Percentiles rank a stretch among this genome's conserved stretches.
These are phyloP conservation scores for Dastarcus helophoroides DNA, from an alignment of 2,888 invertebrate genomes.

Conservation along the genomic window DNA sequence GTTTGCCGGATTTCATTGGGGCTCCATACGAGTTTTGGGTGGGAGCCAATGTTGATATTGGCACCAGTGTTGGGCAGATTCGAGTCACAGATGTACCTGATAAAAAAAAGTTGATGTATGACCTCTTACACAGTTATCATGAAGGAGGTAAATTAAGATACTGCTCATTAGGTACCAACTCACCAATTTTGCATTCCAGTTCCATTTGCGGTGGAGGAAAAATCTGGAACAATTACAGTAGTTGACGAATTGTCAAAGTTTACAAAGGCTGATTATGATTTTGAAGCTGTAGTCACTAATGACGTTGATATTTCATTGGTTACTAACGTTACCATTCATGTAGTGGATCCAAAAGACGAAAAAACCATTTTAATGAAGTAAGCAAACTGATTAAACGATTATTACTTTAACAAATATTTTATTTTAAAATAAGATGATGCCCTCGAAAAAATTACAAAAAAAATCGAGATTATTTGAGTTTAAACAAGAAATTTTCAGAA, in stretches of 20 bases:
- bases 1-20: conserved; percentile 67
- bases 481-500: no score
- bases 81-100: conserved; percentile 61
- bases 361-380: conserved; percentile 54
- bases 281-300: conserved; percentile 68
- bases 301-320: conserved; percentile 54
- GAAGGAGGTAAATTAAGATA: conserved; percentile 53
- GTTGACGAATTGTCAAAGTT: conserved; percentile 63
- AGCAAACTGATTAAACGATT: conserved; percentile 24
- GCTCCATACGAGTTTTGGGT: conserved; percentile 87
- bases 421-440: background rate
- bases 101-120: conserved; percentile 56
- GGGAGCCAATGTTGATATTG: conserved; percentile 71
- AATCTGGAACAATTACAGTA: conserved; percentile 77
- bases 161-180: background rate
- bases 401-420: conserved; percentile 2
- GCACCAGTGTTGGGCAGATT: conserved; percentile 78
- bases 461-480: no score
- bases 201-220: conserved; percentile 85
- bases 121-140: conserved; percentile 71
- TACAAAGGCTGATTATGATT: conserved; percentile 57
- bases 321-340: conserved; percentile 75
- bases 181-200: conserved; percentile 41
- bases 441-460: no score
- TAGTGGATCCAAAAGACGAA: conserved; percentile 66